A percentile compares a stretch with the other conserved stretches of the same genome.
Conservation (phyloP, 1,140 invertebrate genomes). For the Lepidurus couesii region DNA sequence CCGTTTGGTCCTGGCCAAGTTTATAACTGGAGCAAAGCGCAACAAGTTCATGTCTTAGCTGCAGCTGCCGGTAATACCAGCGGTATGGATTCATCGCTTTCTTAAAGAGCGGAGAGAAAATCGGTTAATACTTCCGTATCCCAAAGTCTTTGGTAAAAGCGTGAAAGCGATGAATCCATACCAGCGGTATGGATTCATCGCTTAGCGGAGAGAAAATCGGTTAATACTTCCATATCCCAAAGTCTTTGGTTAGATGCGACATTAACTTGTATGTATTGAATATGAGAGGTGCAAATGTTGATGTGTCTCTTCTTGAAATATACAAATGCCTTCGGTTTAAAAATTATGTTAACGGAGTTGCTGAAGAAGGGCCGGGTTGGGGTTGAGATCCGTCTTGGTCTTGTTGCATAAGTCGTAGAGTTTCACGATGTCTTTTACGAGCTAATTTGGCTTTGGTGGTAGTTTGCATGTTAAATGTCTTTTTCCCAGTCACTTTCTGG, state of each 20-base stretch:
- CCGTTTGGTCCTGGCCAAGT: slow-evolving; percentile 80
- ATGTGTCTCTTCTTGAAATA: too few relatives aligned
- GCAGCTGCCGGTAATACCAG: background rate
- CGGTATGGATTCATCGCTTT: background rate
- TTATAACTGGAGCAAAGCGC: slow-evolving; percentile 79
- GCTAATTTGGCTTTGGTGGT: slow-evolving; percentile 34
- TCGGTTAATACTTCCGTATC: too few relatives aligned
- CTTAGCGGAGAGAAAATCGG: too few relatives aligned
- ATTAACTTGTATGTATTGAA: too few relatives aligned
- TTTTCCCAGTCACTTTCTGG: background rate
- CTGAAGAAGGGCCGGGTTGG: slow-evolving; percentile 5
- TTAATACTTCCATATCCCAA: too few relatives aligned
- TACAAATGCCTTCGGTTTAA: background rate
- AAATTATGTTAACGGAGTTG: background rate
- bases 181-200: background rate
- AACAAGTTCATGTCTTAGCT: slow-evolving; percentile 74
- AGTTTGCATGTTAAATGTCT: slow-evolving; percentile 7
- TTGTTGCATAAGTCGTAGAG: slow-evolving; percentile 29
- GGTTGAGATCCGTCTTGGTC: slow-evolving; percentile 24
- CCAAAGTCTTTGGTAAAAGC: too few relatives aligned
- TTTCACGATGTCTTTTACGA: slow-evolving; percentile 31
- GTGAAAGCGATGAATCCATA: too few relatives aligned
- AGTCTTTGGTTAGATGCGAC: too few relatives aligned
- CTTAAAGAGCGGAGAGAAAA: background rate
- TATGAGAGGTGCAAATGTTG: too few relatives aligned